Evolutionary conservation across 64 coral and sea anemone genomes (phyloP).

Genomic region (Montipora capricornis): DNA sequence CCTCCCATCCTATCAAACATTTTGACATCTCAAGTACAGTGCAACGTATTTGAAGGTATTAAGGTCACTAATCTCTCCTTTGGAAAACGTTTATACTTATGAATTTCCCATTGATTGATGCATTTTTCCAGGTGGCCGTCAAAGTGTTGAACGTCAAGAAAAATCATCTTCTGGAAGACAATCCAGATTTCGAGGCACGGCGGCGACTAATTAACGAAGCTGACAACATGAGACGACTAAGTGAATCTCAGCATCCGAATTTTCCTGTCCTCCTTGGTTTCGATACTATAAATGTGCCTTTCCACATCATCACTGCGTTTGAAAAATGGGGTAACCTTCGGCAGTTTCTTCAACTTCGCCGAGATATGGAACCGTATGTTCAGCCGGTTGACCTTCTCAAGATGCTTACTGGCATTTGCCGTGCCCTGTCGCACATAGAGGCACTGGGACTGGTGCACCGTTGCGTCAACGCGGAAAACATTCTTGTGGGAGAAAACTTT

Average conservation of each 20-base stretch:
- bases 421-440: slow-evolving; percentile 50
- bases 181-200: not conserved
- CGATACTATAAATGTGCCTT: slow-evolving; percentile 32
- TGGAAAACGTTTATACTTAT: too few relatives aligned
- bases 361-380: not conserved
- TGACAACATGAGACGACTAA: slow-evolving; percentile 24
- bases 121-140: not conserved
- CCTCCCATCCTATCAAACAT: not conserved
- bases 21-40: not conserved
- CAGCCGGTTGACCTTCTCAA: slow-evolving; percentile 4
- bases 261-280: slow-evolving; percentile 38
- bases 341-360: slow-evolving; percentile 36
- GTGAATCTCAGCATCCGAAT: slow-evolving; percentile 16
- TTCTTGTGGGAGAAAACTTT: slow-evolving; percentile 38
- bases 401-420: slow-evolving; percentile 36
- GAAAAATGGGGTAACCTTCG: slow-evolving; percentile 33
- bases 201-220: slow-evolving; percentile 32
- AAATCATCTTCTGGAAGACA: not conserved
- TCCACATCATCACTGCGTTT: slow-evolving; percentile 60
- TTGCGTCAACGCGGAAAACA: slow-evolving; percentile 63
- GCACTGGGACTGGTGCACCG: slow-evolving; percentile 54
- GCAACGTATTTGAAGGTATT: not conserved
- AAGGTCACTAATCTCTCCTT: too few relatives aligned
- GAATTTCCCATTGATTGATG: too few relatives aligned
- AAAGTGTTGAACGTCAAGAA: slow-evolving; percentile 12